Conservation (phyloP, 2,113 vertebrate species). For the rabbit (Oryctolagus cuniculus) region mOryCun1.1 NC_091448.1:18815501-18816000, state of each 20-base stretch:
- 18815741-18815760: conserved; percentile 14
- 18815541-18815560: no score
- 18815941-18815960: conserved; percentile 70
- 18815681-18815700: no score
- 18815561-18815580: no score
- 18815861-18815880: conserved; percentile 12
- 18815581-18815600: no score
- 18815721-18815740: not conserved
- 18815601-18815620: no score
- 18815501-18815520: no score
- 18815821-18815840: conserved; percentile 55
- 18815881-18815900: conserved; percentile 34
- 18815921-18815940: conserved; percentile 67
- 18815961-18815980: conserved; percentile 55
- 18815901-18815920: conserved; percentile 66
- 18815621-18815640: no score
- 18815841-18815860: conserved; percentile 34
- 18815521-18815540: no score
- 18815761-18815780: conserved; percentile 37
- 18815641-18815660: no score
- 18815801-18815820: not conserved
- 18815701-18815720: no score
- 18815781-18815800: conserved; percentile 2
- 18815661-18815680: no score
- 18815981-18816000: conserved; percentile 63